Conservation (phyloP, 2,113 vertebrate species). For the Corvus moneduloides region DNA sequence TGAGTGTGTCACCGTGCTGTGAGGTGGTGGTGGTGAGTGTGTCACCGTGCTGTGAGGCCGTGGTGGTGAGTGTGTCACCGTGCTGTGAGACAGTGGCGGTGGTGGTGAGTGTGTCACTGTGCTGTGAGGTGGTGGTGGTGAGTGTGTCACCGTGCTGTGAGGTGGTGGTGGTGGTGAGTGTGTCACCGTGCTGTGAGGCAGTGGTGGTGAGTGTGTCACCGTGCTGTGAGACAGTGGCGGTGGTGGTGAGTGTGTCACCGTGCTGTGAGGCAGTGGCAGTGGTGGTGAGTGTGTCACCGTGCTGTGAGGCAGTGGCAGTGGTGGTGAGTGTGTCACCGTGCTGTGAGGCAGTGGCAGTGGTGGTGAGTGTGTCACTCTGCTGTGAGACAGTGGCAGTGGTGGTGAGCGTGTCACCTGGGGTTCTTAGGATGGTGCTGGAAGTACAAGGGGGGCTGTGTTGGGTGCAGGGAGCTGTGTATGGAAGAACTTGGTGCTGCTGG, state of each 20-base stretch:
- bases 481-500: rapidly evolving
- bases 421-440: too few species aligned
- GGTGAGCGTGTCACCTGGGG: rapidly evolving
- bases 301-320: too few species aligned
- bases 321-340: neutral
- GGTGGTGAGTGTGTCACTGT: too few species aligned
- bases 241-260: rapidly evolving
- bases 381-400: neutral
- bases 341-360: too few species aligned
- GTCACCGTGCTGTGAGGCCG: too few species aligned
- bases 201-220: neutral
- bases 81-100: too few species aligned
- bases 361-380: neutral
- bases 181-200: neutral
- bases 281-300: too few species aligned
- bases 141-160: neutral
- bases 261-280: too few species aligned
- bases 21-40: too few species aligned
- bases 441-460: rapidly evolving
- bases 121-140: too few species aligned
- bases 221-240: neutral
- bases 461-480: rapidly evolving
- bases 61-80: too few species aligned
- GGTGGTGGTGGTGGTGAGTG: rapidly evolving
- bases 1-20: neutral